These are phyloP conservation scores for Parapsyche elsis DNA, from an alignment of 1,140 invertebrate genomes.

Conservation along the genomic window DNA sequence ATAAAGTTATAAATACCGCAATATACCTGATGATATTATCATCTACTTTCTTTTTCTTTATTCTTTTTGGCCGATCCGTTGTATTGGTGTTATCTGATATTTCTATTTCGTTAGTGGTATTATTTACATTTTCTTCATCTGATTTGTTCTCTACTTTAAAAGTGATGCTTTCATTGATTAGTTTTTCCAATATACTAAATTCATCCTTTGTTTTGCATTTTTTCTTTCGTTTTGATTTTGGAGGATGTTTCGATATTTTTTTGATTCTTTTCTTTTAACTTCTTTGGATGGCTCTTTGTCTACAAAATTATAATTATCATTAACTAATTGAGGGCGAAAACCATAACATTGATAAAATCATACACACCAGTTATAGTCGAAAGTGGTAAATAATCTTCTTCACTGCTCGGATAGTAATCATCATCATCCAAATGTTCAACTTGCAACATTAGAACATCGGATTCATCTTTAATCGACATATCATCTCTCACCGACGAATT, in stretches of 20 bases:
- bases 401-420: slow-evolving; percentile 37
- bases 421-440: slow-evolving; percentile 31
- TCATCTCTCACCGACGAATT: not conserved
- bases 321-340: not conserved
- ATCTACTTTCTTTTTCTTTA: slow-evolving; percentile 46
- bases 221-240: slow-evolving; percentile 53
- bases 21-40: slow-evolving; percentile 6
- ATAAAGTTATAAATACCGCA: not conserved
- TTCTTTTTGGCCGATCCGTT: slow-evolving; percentile 31
- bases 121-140: slow-evolving; percentile 42
- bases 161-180: slow-evolving; percentile 43
- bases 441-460: not conserved
- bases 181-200: slow-evolving; percentile 38
- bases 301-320: not conserved
- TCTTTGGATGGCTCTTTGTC: not conserved
- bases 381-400: slow-evolving; percentile 53
- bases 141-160: slow-evolving; percentile 50
- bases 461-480: slow-evolving; percentile 45
- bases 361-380: slow-evolving; percentile 32
- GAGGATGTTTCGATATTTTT: slow-evolving; percentile 49
- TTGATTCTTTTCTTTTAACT: slow-evolving; percentile 52
- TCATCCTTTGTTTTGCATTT: slow-evolving; percentile 46
- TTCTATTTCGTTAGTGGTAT: slow-evolving; percentile 4
- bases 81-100: not conserved
- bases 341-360: too few relatives aligned